Evolutionary conservation across 1,140 invertebrate genomes (phyloP), one percentile per base, ranked within the genome.

Genomic region (Trichogramma pretiosum): DNA sequence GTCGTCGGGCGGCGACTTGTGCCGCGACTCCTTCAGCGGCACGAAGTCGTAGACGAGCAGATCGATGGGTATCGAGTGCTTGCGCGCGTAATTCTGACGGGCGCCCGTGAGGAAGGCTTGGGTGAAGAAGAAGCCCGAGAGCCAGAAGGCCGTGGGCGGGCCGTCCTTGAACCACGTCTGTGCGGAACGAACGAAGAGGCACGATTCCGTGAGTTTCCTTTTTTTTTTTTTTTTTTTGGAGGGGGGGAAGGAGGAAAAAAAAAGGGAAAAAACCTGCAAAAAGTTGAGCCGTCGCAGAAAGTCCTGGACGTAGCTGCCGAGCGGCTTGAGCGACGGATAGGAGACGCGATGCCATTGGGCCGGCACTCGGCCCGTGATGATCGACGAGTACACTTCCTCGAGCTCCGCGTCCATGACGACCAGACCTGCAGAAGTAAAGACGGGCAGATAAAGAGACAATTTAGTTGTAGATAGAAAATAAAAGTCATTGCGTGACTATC

Each of bases 41-140:
- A 84, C 70, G 57, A 87, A 94, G 61, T 92, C 84, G 64, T 92
- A 94, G 37, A 82, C 78, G 17, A 95, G 73, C 52, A 93, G 77
- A 77, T 96, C 90, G 54, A 95, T 94, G 11, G 92, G 89, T 56
- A 93, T 89, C 41, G 79, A 81, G 63, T 89, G 86, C 63, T 92
- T 93, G 46, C 93, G 76, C 5, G 93, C 89, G 73, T 80, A 95
- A 72, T 94, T 96, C 72, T 96, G 93, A 58, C 93, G 84, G 8
- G 87, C 89, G 18, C 90, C 92, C 13, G 93, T 96, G 17, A 97
- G 74, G 67, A 97, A 96, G 4, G 92, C 91, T 70, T 96, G 92
- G 0, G 93, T 93, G 67, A 95, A 95, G 67, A 86, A 96, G 65
- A 98, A 95, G 1, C 91, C 93, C 2, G 92, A 93, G 26, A 97